These are phyloP conservation scores for Heliconius eleuchia DNA, from an alignment of 1,140 invertebrate genomes.

Conservation along the genomic window DNA sequence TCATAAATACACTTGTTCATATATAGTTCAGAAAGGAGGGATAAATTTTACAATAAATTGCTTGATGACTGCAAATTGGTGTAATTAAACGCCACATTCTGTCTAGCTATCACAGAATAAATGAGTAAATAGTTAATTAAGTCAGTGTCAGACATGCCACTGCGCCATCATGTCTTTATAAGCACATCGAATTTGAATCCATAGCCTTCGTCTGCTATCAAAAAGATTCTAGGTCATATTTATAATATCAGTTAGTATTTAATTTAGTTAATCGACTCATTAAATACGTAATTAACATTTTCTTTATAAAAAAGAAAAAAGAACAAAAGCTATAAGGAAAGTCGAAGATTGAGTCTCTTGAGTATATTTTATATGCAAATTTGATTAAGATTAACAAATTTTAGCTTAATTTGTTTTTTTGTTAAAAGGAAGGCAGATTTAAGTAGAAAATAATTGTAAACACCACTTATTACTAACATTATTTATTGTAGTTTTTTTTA, in stretches of 20 bases:
- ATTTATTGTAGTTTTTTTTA: no score
- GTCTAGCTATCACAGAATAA: no score
- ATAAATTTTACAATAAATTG: no score
- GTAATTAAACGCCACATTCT: no score
- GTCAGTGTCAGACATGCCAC: no score
- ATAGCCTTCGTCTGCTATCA: not conserved
- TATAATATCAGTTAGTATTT: not conserved
- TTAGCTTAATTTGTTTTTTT: not conserved
- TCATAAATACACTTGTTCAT: no score
- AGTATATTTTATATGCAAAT: conserved; percentile 3
- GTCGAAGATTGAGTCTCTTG: not conserved
- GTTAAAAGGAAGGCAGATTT: not conserved
- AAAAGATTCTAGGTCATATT: not conserved
- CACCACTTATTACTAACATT: no score
- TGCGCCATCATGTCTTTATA: no score
- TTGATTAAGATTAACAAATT: not conserved
- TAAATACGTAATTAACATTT: not conserved
- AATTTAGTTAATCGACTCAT: not conserved
- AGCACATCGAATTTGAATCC: no score
- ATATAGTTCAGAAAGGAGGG: no score
- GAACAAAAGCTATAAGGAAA: not conserved
- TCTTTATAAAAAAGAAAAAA: not conserved
- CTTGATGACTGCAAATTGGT: no score
- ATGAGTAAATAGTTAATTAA: no score
- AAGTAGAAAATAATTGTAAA: not conserved